Percentiles rank a stretch among this genome's conserved stretches.
Evolutionary conservation across 1,140 invertebrate species (phyloP).

Genomic region (Lucilia sericata): DNA sequence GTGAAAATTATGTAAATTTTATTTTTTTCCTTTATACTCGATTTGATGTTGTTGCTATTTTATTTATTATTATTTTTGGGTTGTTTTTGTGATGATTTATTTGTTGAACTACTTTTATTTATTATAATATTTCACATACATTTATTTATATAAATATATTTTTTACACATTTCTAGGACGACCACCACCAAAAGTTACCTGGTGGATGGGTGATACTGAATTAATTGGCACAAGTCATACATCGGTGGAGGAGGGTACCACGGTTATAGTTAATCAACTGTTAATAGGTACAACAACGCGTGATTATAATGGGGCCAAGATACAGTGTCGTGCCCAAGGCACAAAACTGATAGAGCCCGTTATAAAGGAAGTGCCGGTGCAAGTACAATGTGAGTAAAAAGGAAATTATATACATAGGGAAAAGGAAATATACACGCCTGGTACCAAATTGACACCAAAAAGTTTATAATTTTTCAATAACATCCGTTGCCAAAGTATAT

Average conservation of each 20-base stretch:
- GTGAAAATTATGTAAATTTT: slow-evolving; percentile 14
- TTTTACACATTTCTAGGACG: slow-evolving; percentile 69
- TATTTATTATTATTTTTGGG: not conserved
- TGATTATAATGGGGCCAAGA: slow-evolving; percentile 73
- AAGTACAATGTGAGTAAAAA: slow-evolving; percentile 76
- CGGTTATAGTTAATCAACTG: slow-evolving; percentile 77
- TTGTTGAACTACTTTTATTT: slow-evolving; percentile 22
- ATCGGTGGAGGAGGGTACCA: slow-evolving; percentile 69
- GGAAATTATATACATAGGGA: too few relatives aligned
- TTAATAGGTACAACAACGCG: slow-evolving; percentile 74
- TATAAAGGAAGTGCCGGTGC: slow-evolving; percentile 73
- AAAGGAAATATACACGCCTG: too few relatives aligned
- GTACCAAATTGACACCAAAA: too few relatives aligned
- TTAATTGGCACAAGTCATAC: slow-evolving; percentile 77
- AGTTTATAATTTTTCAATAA: too few relatives aligned
- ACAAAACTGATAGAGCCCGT: slow-evolving; percentile 71
- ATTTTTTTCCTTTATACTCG: not conserved
- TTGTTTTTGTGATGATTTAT: slow-evolving; percentile 10
- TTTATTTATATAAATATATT: not conserved
- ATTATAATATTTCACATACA: not conserved
- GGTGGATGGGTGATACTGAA: slow-evolving; percentile 81
- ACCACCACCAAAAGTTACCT: slow-evolving; percentile 80
- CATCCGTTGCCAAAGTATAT: too few relatives aligned
- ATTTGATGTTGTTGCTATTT: not conserved
- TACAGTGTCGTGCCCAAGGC: slow-evolving; percentile 80